phyloP scores from a whole-genome alignment of 2,888 invertebrate genomes.

The Biston stratarius region DNA sequence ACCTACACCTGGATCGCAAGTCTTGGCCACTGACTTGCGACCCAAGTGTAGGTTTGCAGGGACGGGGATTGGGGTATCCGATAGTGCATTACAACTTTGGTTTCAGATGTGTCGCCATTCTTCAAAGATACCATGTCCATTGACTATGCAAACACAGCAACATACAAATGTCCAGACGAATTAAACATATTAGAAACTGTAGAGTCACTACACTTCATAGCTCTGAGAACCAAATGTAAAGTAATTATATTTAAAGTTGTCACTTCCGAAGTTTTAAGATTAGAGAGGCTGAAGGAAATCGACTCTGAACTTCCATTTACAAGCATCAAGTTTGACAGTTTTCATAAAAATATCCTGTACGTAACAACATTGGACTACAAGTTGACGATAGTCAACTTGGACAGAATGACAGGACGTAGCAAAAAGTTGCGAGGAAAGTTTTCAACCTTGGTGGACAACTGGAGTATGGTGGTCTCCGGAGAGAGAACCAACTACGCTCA shows the following conservation, averaged over 20 bases:
- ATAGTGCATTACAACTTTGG: constrained; percentile 10
- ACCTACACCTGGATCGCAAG: too few species aligned
- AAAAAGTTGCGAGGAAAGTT: constrained; percentile 61
- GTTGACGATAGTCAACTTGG: constrained; percentile 72
- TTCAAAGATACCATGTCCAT: constrained; percentile 56
- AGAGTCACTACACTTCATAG: constrained; percentile 64
- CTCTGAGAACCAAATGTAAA: constrained; percentile 70
- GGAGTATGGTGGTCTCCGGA: constrained; percentile 71
- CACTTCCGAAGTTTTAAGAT: constrained; percentile 49
- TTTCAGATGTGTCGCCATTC: constrained; percentile 72
- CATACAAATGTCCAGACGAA: constrained; percentile 63
- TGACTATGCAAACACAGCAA: constrained; percentile 51
- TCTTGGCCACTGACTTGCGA: too few species aligned
- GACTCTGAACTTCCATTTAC: constrained; percentile 71
- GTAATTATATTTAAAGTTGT: constrained; percentile 68
- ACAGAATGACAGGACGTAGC: constrained; percentile 67
- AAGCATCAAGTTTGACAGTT: constrained; percentile 73
- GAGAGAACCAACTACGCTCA: constrained; percentile 69
- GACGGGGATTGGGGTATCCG: too few species aligned
- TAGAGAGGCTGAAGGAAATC: constrained; percentile 67
- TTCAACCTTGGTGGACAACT: constrained; percentile 65
- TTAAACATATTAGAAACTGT: constrained; percentile 74
- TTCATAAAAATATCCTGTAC: constrained; percentile 74
- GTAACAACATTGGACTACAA: constrained; percentile 66
- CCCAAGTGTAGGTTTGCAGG: too few species aligned